Base-by-base conservation (phyloP, 2,113 vertebrate species). In the Miniopterus natalensis region DNA sequence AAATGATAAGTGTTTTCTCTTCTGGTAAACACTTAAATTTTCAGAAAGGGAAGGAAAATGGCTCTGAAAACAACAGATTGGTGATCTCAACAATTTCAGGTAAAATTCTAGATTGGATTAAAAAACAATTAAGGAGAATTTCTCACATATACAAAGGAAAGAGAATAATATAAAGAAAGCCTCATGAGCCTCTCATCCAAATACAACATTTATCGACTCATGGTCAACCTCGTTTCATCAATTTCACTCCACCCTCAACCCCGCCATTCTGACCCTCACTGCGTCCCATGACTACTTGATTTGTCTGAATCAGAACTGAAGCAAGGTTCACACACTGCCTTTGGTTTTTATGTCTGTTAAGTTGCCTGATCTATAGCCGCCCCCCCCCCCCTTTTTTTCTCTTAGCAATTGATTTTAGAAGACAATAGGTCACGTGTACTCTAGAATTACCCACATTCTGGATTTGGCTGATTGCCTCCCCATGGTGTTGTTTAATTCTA, bases 231-330 rank as follows among this genome's bases (percentile, higher is more conserved):
- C 1, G 3, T n/a, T 47, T 25, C n/a, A 51, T 47, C 3, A 47
- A 13, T 40, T 40, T 17, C 17, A 13, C 7, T 47, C 4, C 20
- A 5, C 11, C 27, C 18, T 25, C 49, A 55, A 0, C 10, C 18
- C 25, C 3, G 5, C 31, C 68, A 17, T 78, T 25, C 65, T 42
- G 25, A 27, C 10, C 42, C 36, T 29, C 23, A n/a, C 11, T 47
- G 11, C 1, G 1, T 68, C 23, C 42, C 31, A 21, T 6, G 31
- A 51, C 29, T 53, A 20, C n/a, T 36, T 78, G 23, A 18, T 55
- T 94, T 68, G 20, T 89, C 55, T 85, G 66, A 94, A 77, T 91
- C 20, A 73, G 84, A 88, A 40, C 84, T 15, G 45, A 84, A 96
- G 27, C 51, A 59, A 59, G 9, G 14, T 51, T 36, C 29, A 74